Conservation (phyloP, 2,797 vertebrate genomes). For the Crenichthys baileyi region DNA sequence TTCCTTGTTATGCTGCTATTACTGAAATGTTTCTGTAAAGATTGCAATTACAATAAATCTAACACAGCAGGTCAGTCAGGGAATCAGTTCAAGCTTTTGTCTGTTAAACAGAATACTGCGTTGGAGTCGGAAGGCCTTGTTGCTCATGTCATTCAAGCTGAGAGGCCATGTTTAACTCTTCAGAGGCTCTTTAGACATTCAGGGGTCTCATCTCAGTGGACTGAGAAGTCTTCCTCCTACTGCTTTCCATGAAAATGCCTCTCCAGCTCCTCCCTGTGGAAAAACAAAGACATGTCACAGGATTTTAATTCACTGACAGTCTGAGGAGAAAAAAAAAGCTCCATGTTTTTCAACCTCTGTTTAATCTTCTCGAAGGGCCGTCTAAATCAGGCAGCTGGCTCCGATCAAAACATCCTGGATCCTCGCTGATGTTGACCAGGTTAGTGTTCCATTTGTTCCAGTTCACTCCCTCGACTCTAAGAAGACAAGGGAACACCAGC, state of each 20-base stretch:
- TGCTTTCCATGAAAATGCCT: constrained; percentile 46
- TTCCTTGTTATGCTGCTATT: not conserved
- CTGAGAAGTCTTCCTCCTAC: constrained; percentile 16
- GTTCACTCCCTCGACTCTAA: constrained; percentile 95
- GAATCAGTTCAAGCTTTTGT: not conserved
- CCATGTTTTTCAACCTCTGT: constrained; percentile 39
- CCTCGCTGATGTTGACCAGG: constrained; percentile 91
- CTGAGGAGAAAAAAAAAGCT: not conserved
- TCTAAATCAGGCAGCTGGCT: not conserved
- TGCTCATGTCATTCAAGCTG: constrained; percentile 24
- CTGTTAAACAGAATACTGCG: constrained; percentile 26
- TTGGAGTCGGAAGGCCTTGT: constrained; percentile 20
- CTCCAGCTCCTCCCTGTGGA: constrained; percentile 77
- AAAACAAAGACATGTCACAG: constrained; percentile 26
- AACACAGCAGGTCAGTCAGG: constrained; percentile 16
- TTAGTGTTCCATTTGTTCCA: constrained; percentile 97
- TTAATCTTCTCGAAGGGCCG: accelerated
- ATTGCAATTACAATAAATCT: constrained; percentile 12
- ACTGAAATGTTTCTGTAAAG: constrained; percentile 13
- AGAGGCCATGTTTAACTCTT: constrained; percentile 14
- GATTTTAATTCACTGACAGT: not conserved
- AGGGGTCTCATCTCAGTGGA: constrained; percentile 66
- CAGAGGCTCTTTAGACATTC: constrained; percentile 26
- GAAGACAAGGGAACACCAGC: constrained; percentile 65
- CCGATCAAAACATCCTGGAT: constrained; percentile 80